phyloP scores from a whole-genome alignment of 2,888 invertebrate genomes.

The Heliconius hortense region DNA sequence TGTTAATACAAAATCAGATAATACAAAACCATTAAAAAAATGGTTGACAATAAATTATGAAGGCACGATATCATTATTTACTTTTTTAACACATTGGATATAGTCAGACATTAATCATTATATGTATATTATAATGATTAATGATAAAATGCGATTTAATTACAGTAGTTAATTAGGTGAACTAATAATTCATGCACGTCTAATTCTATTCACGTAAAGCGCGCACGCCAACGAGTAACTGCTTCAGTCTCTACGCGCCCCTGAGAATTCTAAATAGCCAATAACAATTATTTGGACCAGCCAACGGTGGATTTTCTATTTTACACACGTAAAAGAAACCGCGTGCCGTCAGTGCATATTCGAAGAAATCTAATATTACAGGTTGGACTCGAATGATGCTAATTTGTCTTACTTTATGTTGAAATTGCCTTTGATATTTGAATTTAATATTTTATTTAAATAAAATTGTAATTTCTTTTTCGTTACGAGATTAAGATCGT shows the following conservation, averaged over 20 bases:
- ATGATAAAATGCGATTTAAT: constrained; percentile 50
- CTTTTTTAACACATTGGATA: constrained; percentile 9
- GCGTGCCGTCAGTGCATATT: constrained; percentile 65
- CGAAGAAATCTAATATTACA: constrained; percentile 71
- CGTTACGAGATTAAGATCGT: constrained; percentile 52
- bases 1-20: background rate
- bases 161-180: constrained; percentile 44
- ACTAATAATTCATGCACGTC: constrained; percentile 57
- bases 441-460: background rate
- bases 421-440: background rate
- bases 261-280: constrained; percentile 76
- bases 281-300: constrained; percentile 78
- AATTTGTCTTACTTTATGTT: background rate
- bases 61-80: constrained; percentile 26
- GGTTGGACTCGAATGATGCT: background rate
- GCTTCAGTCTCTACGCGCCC: constrained; percentile 68
- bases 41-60: background rate
- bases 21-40: constrained; percentile 14
- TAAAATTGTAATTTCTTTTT: constrained; percentile 43
- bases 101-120: constrained; percentile 23
- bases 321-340: constrained; percentile 81
- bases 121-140: constrained; percentile 48
- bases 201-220: constrained; percentile 71
- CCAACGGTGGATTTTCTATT: constrained; percentile 82
- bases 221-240: constrained; percentile 75